These are phyloP conservation scores for Aphelenchoides fujianensis DNA, from an alignment of 1,140 invertebrate species.

Conservation along the genomic window DNA sequence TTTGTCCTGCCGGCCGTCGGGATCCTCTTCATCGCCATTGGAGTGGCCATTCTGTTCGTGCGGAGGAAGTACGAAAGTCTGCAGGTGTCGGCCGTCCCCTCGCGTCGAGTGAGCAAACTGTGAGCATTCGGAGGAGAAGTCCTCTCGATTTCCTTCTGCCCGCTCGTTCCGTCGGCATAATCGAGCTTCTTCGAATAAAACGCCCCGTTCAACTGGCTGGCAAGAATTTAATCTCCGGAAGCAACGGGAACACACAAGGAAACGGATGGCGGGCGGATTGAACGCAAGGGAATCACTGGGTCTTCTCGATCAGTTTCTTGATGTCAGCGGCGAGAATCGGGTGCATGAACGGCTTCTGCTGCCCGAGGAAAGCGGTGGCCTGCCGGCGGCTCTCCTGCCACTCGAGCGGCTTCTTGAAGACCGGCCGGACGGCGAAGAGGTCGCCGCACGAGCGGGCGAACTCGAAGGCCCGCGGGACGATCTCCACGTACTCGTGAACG, in stretches of 20 bases:
- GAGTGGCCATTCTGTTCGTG: neutral
- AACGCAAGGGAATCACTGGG: too few relatives aligned
- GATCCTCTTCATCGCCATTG: neutral
- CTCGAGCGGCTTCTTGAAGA: constrained; percentile 68
- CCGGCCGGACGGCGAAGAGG: constrained; percentile 82
- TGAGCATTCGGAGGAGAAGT: too few relatives aligned
- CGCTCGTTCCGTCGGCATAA: too few relatives aligned
- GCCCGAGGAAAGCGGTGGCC: constrained; percentile 34
- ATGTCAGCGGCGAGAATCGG: too few relatives aligned
- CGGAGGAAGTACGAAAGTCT: neutral
- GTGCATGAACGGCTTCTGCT: constrained; percentile 41
- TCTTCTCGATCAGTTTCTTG: too few relatives aligned
- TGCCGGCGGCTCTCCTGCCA: constrained; percentile 35
- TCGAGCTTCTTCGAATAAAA: too few relatives aligned
- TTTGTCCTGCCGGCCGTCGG: neutral
- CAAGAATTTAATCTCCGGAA: too few relatives aligned
- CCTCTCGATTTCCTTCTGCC: too few relatives aligned
- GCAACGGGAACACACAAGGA: too few relatives aligned
- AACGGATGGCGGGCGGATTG: too few relatives aligned
- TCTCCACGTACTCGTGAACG: constrained; percentile 65
- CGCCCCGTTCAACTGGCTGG: too few relatives aligned
- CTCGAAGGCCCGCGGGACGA: constrained; percentile 71
- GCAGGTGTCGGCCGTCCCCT: neutral
- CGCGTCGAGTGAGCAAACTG: too few relatives aligned
- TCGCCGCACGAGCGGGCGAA: constrained; percentile 80